These are phyloP conservation scores for Crocuta crocuta DNA, from an alignment of 2,113 vertebrate species.

Conservation along the genomic window DNA sequence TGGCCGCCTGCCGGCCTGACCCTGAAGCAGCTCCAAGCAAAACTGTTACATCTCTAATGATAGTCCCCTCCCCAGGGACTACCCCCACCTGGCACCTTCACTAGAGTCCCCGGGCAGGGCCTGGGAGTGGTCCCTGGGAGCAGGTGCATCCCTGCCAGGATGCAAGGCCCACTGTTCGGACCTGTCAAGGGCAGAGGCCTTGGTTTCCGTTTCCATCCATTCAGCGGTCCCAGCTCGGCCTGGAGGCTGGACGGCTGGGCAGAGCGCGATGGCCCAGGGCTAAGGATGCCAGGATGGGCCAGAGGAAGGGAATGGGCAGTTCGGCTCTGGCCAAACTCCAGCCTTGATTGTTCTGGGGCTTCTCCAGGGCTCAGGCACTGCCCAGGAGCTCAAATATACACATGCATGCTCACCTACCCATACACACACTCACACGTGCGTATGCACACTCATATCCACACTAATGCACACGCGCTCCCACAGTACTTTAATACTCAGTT, in stretches of 20 bases:
- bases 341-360: background rate
- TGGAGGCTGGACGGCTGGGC: background rate
- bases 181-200: slow-evolving; percentile 28
- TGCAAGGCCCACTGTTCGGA: background rate
- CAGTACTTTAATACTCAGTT: background rate
- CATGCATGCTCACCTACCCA: background rate
- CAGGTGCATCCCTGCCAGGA: background rate
- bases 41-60: slow-evolving; percentile 10
- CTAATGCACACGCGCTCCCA: background rate
- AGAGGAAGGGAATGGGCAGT: background rate
- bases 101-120: background rate
- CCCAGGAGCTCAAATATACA: background rate
- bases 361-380: background rate
- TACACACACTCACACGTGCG: background rate
- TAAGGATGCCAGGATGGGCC: background rate
- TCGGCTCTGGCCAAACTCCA: background rate
- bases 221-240: background rate
- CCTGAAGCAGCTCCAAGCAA: background rate
- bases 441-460: background rate
- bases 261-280: background rate
- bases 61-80: background rate
- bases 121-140: background rate
- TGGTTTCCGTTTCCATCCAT: background rate
- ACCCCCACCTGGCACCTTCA: background rate
- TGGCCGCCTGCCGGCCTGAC: slow-evolving; percentile 42